Conservation (phyloP, 2,797 vertebrate genomes). For the Pangasius sanitwongsei region DNA sequence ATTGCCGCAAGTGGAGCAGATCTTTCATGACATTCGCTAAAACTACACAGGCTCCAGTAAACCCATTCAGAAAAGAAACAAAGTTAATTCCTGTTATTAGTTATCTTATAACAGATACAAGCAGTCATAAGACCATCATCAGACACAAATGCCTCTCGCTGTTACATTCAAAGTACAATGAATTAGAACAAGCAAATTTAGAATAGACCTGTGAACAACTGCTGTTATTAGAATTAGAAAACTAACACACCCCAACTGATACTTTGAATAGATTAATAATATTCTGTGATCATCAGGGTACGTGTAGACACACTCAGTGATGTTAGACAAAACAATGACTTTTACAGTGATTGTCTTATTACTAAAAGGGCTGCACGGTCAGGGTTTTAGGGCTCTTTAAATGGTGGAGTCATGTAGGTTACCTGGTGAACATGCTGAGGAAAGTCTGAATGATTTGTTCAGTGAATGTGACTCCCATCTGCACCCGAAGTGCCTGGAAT, state of each 20-base stretch:
- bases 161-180: neutral
- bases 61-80: neutral
- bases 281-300: neutral
- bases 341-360: neutral
- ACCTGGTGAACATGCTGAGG: conserved; percentile 97
- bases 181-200: neutral
- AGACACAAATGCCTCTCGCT: neutral
- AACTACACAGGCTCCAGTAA: neutral
- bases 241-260: too few relatives aligned
- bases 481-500: conserved; percentile 93
- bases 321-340: neutral
- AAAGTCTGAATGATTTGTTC: conserved; percentile 98
- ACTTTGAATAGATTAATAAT: neutral
- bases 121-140: too few relatives aligned
- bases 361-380: neutral
- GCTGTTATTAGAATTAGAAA: neutral
- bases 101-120: neutral
- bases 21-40: neutral
- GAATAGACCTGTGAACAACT: neutral
- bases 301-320: neutral
- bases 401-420: neutral
- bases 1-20: neutral
- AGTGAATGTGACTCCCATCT: conserved; percentile 97
- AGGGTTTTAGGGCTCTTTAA: neutral
- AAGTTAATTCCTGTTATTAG: neutral